Evolutionary conservation across 2,888 invertebrate species (phyloP).

Genomic region (Thymelicus sylvestris): DNA sequence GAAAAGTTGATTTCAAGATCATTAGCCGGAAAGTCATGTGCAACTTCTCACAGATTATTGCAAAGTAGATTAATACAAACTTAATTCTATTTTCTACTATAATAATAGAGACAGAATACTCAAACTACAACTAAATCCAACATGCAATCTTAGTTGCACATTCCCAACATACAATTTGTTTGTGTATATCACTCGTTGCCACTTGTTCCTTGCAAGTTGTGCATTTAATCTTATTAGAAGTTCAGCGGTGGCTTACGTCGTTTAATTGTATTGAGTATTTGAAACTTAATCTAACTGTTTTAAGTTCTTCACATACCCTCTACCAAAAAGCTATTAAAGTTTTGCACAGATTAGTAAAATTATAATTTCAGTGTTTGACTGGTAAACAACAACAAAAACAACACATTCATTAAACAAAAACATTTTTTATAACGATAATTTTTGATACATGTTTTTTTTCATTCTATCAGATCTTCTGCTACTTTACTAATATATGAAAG

Average conservation of each 20-base stretch:
- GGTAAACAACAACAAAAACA: background rate
- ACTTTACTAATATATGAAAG: no score
- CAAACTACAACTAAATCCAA: constrained; percentile 41
- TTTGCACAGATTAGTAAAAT: background rate
- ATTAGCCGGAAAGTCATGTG: no score
- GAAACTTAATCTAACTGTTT: constrained; percentile 38
- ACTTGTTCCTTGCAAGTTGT: constrained; percentile 46
- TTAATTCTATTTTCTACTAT: background rate
- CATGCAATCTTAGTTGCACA: constrained; percentile 56
- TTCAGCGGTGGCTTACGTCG: constrained; percentile 34
- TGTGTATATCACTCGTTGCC: constrained; percentile 48
- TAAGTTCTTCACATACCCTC: constrained; percentile 30
- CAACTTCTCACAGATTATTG: no score
- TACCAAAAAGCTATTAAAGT: constrained; percentile 32
- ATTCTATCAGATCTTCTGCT: no score
- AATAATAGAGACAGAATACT: constrained; percentile 6
- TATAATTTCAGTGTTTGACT: background rate
- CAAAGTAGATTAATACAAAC: no score
- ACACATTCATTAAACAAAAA: no score
- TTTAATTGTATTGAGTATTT: constrained; percentile 39
- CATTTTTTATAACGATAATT: no score
- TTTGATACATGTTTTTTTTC: no score
- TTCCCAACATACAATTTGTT: constrained; percentile 49
- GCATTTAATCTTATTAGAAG: constrained; percentile 43
- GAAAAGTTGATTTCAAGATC: no score